Conservation (phyloP, 2,113 vertebrate species). For the Nothoprocta pentlandii region DNA sequence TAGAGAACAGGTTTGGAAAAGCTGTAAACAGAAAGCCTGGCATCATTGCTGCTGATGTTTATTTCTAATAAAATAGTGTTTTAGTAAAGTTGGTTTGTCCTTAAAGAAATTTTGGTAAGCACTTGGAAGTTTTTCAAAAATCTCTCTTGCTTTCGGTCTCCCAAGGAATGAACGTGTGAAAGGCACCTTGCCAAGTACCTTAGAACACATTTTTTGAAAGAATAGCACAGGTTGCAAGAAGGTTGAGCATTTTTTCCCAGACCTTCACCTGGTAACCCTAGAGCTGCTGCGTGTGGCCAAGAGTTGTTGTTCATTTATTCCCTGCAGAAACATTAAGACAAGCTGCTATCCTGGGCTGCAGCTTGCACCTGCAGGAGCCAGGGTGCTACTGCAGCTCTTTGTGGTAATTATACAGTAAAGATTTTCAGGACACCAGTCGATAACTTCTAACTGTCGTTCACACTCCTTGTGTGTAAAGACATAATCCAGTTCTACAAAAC, state of each 20-base stretch:
- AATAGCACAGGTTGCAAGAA: background rate
- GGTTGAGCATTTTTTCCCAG: background rate
- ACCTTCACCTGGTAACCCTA: background rate
- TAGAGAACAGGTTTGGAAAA: background rate
- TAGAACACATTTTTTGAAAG: background rate
- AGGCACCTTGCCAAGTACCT: no score
- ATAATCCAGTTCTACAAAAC: background rate
- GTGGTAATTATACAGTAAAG: background rate
- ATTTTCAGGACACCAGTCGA: background rate
- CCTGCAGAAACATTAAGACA: background rate
- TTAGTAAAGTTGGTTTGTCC: no score
- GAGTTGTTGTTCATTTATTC: background rate
- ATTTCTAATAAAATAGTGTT: background rate
- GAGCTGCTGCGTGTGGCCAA: background rate
- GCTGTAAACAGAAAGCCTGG: background rate
- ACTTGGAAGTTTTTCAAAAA: no score
- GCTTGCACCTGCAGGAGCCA: no score
- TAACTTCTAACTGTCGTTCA: background rate
- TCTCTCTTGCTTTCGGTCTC: background rate
- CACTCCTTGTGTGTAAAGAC: background rate
- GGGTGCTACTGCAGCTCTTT: background rate
- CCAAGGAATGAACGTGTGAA: background rate
- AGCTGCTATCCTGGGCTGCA: background rate
- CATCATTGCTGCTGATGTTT: background rate
- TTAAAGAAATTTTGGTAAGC: no score